Conservation (phyloP, 2,888 invertebrate genomes). For the Archaeoteleia sp. region DNA sequence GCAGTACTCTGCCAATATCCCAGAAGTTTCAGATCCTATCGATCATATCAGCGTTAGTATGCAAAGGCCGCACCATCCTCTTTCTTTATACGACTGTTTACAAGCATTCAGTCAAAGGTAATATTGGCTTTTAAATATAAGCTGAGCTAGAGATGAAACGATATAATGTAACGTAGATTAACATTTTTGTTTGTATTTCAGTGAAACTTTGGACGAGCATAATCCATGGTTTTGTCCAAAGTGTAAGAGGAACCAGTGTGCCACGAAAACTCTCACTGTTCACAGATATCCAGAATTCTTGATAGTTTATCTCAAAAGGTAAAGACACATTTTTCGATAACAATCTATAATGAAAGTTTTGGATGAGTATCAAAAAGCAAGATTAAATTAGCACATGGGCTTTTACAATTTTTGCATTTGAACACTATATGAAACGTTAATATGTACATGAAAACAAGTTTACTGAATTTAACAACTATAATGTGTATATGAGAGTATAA, state of each 20-base stretch:
- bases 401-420: too few species aligned
- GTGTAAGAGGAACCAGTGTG: slow-evolving; percentile 79
- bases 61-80: slow-evolving; percentile 75
- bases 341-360: too few species aligned
- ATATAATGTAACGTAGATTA: neutral
- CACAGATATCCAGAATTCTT: slow-evolving; percentile 80
- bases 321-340: slow-evolving; percentile 42
- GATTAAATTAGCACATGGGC: too few species aligned
- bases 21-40: slow-evolving; percentile 69
- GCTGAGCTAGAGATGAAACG: too few species aligned
- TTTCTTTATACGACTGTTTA: slow-evolving; percentile 79
- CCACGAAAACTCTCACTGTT: slow-evolving; percentile 80
- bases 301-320: slow-evolving; percentile 80
- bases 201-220: slow-evolving; percentile 80
- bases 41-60: slow-evolving; percentile 76
- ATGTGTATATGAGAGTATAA: too few species aligned
- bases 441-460: too few species aligned
- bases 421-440: too few species aligned
- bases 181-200: slow-evolving; percentile 63
- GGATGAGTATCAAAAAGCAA: too few species aligned
- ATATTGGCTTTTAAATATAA: too few species aligned
- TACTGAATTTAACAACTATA: too few species aligned
- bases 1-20: slow-evolving; percentile 73
- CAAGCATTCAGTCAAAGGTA: slow-evolving; percentile 79
- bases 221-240: slow-evolving; percentile 82